Evolutionary conservation across 1,140 invertebrate genomes (phyloP).

Genomic region (Augochlora pura): DNA sequence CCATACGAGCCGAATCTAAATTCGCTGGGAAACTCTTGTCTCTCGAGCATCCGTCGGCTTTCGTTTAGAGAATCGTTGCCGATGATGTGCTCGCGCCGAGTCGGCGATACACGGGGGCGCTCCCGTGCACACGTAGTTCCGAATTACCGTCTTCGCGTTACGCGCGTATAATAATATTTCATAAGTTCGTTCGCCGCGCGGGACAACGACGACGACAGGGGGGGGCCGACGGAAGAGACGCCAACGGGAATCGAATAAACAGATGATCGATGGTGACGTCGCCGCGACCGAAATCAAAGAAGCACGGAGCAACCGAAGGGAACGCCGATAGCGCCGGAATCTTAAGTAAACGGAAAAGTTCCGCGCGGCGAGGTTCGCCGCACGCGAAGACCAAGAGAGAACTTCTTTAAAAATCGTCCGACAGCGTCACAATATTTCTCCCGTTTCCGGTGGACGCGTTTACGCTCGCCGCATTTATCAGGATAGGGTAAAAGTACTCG

Average conservation of each 20-base stretch:
- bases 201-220: too few relatives aligned
- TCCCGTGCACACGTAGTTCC: too few relatives aligned
- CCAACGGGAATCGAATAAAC: too few relatives aligned
- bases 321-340: neutral
- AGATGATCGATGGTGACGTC: too few relatives aligned
- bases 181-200: too few relatives aligned
- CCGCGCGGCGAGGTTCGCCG: neutral
- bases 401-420: neutral
- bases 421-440: neutral
- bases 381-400: neutral
- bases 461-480: slow-evolving; percentile 3
- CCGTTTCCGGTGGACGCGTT: neutral
- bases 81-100: neutral
- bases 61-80: neutral
- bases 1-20: neutral
- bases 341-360: neutral
- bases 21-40: neutral
- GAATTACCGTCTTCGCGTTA: too few relatives aligned
- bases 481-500: slow-evolving; percentile 3
- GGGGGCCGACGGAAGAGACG: too few relatives aligned
- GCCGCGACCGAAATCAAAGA: too few relatives aligned
- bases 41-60: neutral
- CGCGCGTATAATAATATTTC: too few relatives aligned
- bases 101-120: too few relatives aligned
- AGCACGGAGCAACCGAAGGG: neutral